phyloP scores from a whole-genome alignment of 23 tunicate genomes.

The Aplidium turbinatum region DNA sequence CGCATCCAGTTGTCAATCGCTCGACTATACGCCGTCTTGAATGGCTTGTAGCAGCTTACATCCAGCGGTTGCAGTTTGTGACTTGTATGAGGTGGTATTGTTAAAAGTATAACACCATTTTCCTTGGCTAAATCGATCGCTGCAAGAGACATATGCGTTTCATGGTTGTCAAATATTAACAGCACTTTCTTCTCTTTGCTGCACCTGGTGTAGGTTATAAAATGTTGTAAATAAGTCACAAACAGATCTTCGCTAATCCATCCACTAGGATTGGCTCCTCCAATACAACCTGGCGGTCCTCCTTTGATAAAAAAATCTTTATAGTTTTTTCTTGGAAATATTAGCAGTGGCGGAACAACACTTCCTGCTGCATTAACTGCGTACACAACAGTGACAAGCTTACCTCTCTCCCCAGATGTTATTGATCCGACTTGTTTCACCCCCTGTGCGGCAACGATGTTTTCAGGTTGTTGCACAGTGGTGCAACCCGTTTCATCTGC shows the following conservation, averaged over 20 bases:
- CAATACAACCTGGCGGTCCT: slow-evolving; percentile 34
- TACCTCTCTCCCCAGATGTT: slow-evolving; percentile 21
- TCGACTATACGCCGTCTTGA: slow-evolving; percentile 5
- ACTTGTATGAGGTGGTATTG: slow-evolving; percentile 30
- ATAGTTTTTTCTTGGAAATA: not conserved
- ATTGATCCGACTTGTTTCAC: slow-evolving; percentile 6
- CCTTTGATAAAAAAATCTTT: too few relatives aligned
- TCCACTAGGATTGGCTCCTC: slow-evolving; percentile 15
- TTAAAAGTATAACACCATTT: slow-evolving; percentile 30
- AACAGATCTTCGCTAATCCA: slow-evolving; percentile 18
- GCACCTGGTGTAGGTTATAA: slow-evolving; percentile 7
- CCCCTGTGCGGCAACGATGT: slow-evolving; percentile 4
- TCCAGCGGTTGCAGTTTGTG: slow-evolving; percentile 33
- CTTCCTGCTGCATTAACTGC: slow-evolving; percentile 6
- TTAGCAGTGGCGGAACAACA: not conserved
- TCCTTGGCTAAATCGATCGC: slow-evolving; percentile 10
- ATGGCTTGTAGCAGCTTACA: slow-evolving; percentile 6
- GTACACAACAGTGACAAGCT: slow-evolving; percentile 14
- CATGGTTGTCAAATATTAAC: not conserved
- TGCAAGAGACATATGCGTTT: slow-evolving; percentile 1
- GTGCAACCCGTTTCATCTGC: slow-evolving; percentile 17
- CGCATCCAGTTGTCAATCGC: slow-evolving; percentile 28
- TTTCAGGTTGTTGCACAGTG: slow-evolving; percentile 18
- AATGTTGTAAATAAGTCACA: not conserved
- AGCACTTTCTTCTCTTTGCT: not conserved